These are phyloP conservation scores for Spisula subtruncata DNA, from an alignment of 2,888 invertebrate species.

Conservation along the genomic window DNA sequence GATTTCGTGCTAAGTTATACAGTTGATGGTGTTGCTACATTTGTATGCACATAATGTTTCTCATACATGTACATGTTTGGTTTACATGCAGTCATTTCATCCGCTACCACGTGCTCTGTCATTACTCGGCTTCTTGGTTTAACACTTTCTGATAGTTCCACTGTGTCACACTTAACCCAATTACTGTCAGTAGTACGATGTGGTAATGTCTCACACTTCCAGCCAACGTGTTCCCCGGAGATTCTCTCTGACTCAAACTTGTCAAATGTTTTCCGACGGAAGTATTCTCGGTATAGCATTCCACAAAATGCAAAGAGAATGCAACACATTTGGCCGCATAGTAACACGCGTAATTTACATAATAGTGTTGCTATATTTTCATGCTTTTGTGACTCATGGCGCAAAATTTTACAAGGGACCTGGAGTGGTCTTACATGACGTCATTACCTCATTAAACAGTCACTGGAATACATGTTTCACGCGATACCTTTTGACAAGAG, in stretches of 20 bases:
- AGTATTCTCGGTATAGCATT: not conserved
- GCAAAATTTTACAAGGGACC: not conserved
- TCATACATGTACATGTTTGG: not conserved
- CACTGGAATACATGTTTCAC: not conserved
- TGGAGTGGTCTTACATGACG: not conserved
- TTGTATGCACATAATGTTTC: not conserved
- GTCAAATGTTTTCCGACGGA: constrained; percentile 16
- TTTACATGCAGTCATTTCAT: no score
- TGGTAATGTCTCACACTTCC: not conserved
- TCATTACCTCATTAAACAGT: not conserved
- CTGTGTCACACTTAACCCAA: constrained; percentile 21
- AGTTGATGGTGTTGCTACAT: not conserved
- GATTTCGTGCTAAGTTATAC: not conserved
- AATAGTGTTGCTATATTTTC: constrained; percentile 11
- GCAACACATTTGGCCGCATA: not conserved
- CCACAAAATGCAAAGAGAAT: not conserved
- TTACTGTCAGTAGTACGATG: not conserved
- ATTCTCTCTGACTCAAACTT: not conserved
- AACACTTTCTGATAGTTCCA: not conserved
- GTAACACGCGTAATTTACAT: constrained; percentile 9
- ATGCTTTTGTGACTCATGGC: not conserved
- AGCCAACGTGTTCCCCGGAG: not conserved
- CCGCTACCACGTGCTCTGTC: not conserved
- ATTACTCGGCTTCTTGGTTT: not conserved
- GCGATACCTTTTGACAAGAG: no score